Conservation (phyloP, 2,888 invertebrate genomes). For the Hemistola chrysoprasaria region DNA sequence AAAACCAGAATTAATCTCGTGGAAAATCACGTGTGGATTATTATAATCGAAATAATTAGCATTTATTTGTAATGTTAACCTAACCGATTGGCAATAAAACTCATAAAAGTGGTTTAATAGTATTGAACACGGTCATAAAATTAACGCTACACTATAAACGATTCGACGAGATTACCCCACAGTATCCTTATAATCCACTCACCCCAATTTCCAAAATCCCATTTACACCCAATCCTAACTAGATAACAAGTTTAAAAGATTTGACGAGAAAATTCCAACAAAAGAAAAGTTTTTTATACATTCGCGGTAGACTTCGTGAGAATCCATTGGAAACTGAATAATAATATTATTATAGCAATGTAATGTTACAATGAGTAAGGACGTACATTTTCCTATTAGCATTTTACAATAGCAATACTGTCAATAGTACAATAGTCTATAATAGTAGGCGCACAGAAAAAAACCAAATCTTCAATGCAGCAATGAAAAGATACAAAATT, state of each 20-base stretch:
- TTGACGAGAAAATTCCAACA: slow-evolving; percentile 7
- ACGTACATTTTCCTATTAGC: neutral
- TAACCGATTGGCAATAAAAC: too few relatives aligned
- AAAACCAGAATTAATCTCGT: too few relatives aligned
- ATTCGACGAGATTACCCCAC: neutral
- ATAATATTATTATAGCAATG: neutral
- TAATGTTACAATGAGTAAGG: slow-evolving; percentile 3
- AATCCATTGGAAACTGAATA: slow-evolving; percentile 11
- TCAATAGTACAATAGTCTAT: too few relatives aligned
- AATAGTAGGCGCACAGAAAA: too few relatives aligned
- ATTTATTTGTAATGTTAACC: too few relatives aligned
- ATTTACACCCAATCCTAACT: slow-evolving; percentile 12
- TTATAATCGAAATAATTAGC: too few relatives aligned
- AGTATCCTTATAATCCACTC: slow-evolving; percentile 5
- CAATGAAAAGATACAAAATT: too few relatives aligned
- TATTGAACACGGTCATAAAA: neutral
- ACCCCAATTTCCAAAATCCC: slow-evolving; percentile 6
- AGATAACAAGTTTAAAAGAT: slow-evolving; percentile 16
- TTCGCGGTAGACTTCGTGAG: slow-evolving; percentile 7
- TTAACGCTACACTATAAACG: neutral
- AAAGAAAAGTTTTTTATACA: slow-evolving; percentile 11
- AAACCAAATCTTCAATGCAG: too few relatives aligned
- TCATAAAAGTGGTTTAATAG: neutral
- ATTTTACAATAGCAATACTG: too few relatives aligned
- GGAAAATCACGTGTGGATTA: too few relatives aligned